Evolutionary conservation across 2,888 invertebrate genomes (phyloP), one percentile per base, ranked within the genome.

Genomic region (Phortica magna): DNA sequence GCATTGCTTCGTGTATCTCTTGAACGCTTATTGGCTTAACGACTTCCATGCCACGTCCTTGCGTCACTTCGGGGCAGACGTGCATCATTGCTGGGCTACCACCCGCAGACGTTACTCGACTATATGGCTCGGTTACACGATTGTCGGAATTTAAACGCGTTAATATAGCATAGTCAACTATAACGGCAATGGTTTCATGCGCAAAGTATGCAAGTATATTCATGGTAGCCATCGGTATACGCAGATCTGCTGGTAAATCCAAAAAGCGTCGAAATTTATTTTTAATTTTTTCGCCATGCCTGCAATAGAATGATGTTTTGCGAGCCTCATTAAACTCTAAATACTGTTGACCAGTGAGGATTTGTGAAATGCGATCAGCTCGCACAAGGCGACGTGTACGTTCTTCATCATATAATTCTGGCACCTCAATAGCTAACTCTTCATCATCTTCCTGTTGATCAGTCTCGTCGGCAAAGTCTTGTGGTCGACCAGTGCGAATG

Each of bases 121-220:
- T 94, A 76, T 95, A 94, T 0, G 96, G 95, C 89, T 96, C 96
- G 2, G 94, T 94, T 61, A 93, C 91, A 64, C 94, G 94, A 89
- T 94, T 94, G 79, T 93, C 94, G 59, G 94, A 94, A 90, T 97
- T 97, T 85, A 96, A 94, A 65, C 97, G 93, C 1, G 97, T 95
- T 70, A 98, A 90, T 79, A 98, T 94, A 0, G 96, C 95, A 83
- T 95, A 94, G 92, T 98, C 98, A 1, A 97, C 95, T 76, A 98
- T 94, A 90, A 97, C 96, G 0, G 98, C 98, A 7, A 98, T 96
- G 0, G 97, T 97, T 92, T 98, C 98, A 90, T 97, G 97, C 0
- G 97, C 97, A 81, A 98, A 93, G 89, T 97, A 98, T 68, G 96
- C 94, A 79, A 98, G 91, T 3, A 98, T 95, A 88, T 96, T 96